Evolutionary conservation across 2,797 vertebrate species (phyloP), one percentile per base, ranked within the genome.

Genomic region (Pagetopsis macropterus): DNA sequence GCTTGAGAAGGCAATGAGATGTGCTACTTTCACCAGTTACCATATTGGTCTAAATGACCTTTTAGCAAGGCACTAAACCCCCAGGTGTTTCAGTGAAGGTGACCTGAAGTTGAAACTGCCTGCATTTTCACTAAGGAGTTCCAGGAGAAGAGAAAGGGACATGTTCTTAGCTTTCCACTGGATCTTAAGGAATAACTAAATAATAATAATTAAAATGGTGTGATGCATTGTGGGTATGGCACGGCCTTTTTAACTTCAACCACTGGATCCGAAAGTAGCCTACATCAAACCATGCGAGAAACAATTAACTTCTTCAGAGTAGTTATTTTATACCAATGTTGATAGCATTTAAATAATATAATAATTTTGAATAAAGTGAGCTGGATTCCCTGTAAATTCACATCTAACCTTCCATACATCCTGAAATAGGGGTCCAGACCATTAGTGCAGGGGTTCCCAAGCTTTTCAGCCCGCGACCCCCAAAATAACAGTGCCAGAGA

Each of bases 181-280:
- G 4, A 50, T 43, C 3, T 64, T 2, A 1, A 50, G 3, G 15
- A 56, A n/a, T 2, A 13, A 55, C 10, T 55, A 4, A 40, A 21
- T 21, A 21, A 21, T 21, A 21, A 21, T 2, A 43, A 19, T 0
- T 3, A 23, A 16, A 31, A 31, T 49, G 2, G 4, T 2, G 19
- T 52, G 31, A 14, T 67, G 58, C 23, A 75, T 17, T 70, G 17
- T 57, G 61, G 45, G 9, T 46, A 37, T 49, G 21, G 1, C 16
- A 41, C 17, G 49, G 33, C 12, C 17, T 51, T 45, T 45, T 16
- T 45, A 27, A 27, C 10, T 19, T 57, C 11, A 43, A 59, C 17
- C 51, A 40, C 6, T 44, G 8, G 44, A 31, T 40, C 13, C 4
- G 2, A 56, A 41, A 55, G 69, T 7, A 27, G 27, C 27, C 4